These are phyloP conservation scores for Ceratoteleas bidentatus DNA, from an alignment of 1,140 invertebrate genomes.

Conservation along the genomic window DNA sequence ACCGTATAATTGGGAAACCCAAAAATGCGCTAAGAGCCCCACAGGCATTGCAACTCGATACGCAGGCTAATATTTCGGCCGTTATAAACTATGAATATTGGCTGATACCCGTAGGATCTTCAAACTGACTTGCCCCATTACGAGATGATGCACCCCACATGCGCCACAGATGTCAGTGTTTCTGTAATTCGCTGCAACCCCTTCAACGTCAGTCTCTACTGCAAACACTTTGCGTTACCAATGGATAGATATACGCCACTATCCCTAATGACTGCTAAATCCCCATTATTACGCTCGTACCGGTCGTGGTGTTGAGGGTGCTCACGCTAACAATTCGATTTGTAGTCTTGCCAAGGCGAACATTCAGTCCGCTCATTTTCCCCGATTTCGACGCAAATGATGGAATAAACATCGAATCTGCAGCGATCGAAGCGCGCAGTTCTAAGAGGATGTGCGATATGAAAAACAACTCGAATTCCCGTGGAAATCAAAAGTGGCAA, in stretches of 20 bases:
- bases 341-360: slow-evolving; percentile 36
- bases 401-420: slow-evolving; percentile 24
- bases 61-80: too few species aligned
- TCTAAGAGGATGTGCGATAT: too few species aligned
- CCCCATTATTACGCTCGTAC: slow-evolving; percentile 72
- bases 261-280: slow-evolving; percentile 74
- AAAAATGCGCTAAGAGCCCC: too few species aligned
- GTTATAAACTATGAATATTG: too few species aligned
- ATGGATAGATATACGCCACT: slow-evolving; percentile 70
- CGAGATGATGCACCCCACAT: slow-evolving; percentile 37
- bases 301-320: slow-evolving; percentile 49
- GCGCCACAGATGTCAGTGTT: slow-evolving; percentile 52
- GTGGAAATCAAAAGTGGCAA: too few species aligned
- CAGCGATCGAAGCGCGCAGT: too few species aligned
- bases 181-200: slow-evolving; percentile 45
- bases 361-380: slow-evolving; percentile 22
- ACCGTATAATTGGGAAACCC: too few species aligned
- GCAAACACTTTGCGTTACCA: slow-evolving; percentile 73
- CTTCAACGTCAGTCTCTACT: slow-evolving; percentile 55
- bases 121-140: slow-evolving; percentile 40
- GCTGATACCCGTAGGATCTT: slow-evolving; percentile 32
- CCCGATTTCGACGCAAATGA: slow-evolving; percentile 30
- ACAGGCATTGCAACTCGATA: too few species aligned
- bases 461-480: too few species aligned
- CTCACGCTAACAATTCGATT: slow-evolving; percentile 59